These are phyloP conservation scores for Pygoscelis antarcticus DNA, from an alignment of 2,113 vertebrate genomes.

Conservation along the genomic window DNA sequence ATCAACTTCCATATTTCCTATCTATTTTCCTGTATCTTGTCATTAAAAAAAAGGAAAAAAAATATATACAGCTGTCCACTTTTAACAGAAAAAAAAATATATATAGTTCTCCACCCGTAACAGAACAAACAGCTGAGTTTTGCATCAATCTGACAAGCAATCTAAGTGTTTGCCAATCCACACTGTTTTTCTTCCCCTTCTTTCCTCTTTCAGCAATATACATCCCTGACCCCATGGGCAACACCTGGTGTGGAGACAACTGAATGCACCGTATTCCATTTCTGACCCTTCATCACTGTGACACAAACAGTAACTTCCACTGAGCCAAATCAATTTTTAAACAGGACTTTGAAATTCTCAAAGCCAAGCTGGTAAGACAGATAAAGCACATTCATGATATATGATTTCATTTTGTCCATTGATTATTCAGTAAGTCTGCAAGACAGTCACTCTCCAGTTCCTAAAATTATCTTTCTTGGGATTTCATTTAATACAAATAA, in stretches of 20 bases:
- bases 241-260: accelerated
- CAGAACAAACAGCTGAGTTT: neutral
- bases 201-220: neutral
- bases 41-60: neutral
- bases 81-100: neutral
- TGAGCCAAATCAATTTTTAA: neutral
- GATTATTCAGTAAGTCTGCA: neutral
- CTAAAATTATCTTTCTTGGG: neutral
- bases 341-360: neutral
- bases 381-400: neutral
- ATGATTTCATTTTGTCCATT: neutral
- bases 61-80: neutral
- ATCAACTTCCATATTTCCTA: neutral
- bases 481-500: neutral
- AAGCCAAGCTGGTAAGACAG: neutral
- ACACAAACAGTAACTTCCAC: neutral
- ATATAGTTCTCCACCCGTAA: neutral
- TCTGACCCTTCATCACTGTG: neutral
- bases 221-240: accelerated
- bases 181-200: neutral
- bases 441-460: neutral
- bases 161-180: accelerated
- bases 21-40: neutral
- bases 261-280: neutral
- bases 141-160: neutral